These are phyloP conservation scores for Nansenia antarctica DNA, from an alignment of 2,113 vertebrate species.

Conservation along the genomic window DNA sequence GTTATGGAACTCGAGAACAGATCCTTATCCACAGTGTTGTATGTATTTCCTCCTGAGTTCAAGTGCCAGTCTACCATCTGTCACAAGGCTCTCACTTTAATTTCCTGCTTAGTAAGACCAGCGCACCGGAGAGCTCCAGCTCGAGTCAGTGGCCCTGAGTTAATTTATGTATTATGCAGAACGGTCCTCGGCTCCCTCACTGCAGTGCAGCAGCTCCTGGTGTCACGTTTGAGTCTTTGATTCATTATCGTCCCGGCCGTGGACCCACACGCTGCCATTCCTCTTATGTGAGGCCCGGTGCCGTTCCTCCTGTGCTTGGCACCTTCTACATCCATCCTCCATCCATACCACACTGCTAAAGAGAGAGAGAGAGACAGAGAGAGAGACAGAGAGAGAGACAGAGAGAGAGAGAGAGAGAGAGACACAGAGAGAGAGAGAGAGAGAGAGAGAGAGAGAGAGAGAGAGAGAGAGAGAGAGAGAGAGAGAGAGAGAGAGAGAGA, in stretches of 20 bases:
- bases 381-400: too few relatives aligned
- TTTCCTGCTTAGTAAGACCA: constrained; percentile 52
- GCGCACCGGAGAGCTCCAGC: constrained; percentile 22
- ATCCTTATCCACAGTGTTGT: constrained; percentile 16
- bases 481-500: too few relatives aligned
- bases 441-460: too few relatives aligned
- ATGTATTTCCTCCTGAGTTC: constrained; percentile 32
- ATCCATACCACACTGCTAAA: too few relatives aligned
- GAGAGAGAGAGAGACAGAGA: too few relatives aligned
- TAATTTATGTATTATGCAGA: constrained; percentile 65
- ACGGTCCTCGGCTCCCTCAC: constrained; percentile 24
- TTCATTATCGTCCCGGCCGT: constrained; percentile 45
- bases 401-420: too few relatives aligned
- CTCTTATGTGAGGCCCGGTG: not conserved
- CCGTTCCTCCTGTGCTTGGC: constrained; percentile 18
- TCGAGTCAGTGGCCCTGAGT: constrained; percentile 44
- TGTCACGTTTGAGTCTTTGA: constrained; percentile 51
- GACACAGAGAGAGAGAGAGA: too few relatives aligned
- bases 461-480: too few relatives aligned
- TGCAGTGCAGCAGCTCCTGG: constrained; percentile 34
- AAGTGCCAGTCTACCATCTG: constrained; percentile 42
- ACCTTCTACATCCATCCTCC: constrained; percentile 55
- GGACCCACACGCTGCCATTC: constrained; percentile 26
- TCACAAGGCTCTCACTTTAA: constrained; percentile 46
- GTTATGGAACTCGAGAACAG: constrained; percentile 7